Conservation (phyloP, 2,113 vertebrate species). For the Triplophysa tibetana region DNA sequence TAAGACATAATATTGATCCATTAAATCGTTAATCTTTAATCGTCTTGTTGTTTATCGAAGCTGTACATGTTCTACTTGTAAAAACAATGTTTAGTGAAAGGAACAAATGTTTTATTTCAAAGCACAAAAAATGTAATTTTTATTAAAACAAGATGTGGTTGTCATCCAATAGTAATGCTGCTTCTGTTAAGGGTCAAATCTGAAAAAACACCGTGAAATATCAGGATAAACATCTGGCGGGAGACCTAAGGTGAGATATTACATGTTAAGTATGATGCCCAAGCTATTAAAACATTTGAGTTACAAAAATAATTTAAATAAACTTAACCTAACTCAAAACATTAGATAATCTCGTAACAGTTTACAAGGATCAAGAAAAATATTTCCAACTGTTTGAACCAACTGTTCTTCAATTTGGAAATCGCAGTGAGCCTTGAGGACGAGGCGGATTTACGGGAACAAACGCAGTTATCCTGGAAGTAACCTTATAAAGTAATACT, state of each 20-base stretch:
- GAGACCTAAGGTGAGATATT: neutral
- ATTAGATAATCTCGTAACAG: conserved; percentile 35
- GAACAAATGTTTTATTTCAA: too few species aligned
- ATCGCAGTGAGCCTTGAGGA: neutral
- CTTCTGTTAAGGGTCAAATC: neutral
- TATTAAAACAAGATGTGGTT: neutral
- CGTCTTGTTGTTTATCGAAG: too few species aligned
- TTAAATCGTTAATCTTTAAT: too few species aligned
- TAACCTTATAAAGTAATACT: neutral
- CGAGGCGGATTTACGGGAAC: neutral
- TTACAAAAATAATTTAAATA: conserved; percentile 43
- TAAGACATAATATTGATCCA: too few species aligned
- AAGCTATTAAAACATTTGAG: neutral
- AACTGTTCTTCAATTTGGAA: conserved; percentile 29
- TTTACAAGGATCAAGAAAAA: conserved; percentile 54
- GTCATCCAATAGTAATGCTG: neutral
- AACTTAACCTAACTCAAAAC: conserved; percentile 53
- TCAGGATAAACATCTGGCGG: too few species aligned
- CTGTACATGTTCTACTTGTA: too few species aligned
- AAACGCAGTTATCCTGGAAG: conserved; percentile 3
- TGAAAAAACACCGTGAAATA: too few species aligned
- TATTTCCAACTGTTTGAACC: conserved; percentile 54
- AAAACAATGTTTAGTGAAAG: too few species aligned
- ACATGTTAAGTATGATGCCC: neutral
- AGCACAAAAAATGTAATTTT: too few species aligned